Base-by-base conservation (phyloP, 1,140 invertebrate genomes). In the Cylas formicarius region DNA sequence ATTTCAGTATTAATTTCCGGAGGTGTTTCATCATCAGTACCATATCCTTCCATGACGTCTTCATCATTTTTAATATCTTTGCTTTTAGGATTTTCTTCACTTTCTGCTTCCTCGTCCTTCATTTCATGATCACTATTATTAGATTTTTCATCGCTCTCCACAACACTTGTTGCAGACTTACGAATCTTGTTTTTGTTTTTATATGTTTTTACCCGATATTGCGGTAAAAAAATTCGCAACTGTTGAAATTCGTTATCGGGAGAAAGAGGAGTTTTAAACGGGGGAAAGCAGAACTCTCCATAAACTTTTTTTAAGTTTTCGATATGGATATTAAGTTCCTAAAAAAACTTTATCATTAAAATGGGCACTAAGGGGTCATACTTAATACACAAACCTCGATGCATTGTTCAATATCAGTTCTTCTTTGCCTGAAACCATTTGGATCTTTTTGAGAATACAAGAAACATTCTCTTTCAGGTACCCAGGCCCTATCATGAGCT, bases 401-500 rank as follows among this genome's bases (percentile, higher is more conserved):
- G 48, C 81, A 80, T 33, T 72, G 64, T 38, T 77, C 76, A 62
- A 84, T 74, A 42, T 78, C 77, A 16, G 69, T 58, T 52, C 75
- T 76, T 44, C 78, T 78, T 43, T 78, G 78, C 35, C 76, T 76
- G 29, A 56, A 57, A 2, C 50, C 46, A 42, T 79, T 79, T 0
- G 77, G 77, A 58, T 80, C 75, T 53, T 78, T 75, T 44, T 81
- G 74, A 4, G 83, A 84, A 51, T 84, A 92, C 13, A 94, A 67
- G 62, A 77, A 93, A 50, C 89, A 87, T 63, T 92, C 84, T 50
- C 81, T 82, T 0, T 80, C 71, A 0, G 86, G 78, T 8, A 96
- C 84, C 86, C 89, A 92, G 2, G 90, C 89, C 52, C 86, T 78
- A 70, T 95, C 90, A 68, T 96, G 91, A 29, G 86, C 86, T 3